phyloP scores from a whole-genome alignment of 2,113 vertebrate genomes.

The Antigone vipio region DNA sequence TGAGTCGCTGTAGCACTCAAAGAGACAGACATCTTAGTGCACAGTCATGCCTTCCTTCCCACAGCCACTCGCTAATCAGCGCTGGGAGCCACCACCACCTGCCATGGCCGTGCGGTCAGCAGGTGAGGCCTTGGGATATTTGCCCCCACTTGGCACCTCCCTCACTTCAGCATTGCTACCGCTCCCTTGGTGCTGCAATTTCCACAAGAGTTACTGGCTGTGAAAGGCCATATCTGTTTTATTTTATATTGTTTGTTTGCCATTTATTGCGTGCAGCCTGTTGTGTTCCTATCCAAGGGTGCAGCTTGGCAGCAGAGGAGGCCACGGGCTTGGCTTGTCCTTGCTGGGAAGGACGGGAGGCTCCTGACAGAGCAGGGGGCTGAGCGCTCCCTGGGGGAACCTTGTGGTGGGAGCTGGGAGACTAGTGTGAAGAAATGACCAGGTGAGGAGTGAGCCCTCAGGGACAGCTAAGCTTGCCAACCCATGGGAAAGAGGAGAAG shows the following conservation, averaged over 20 bases:
- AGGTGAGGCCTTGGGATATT: background rate
- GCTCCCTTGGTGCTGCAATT: background rate
- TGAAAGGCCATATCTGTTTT: background rate
- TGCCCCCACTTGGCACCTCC: rapidly evolving
- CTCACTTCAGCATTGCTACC: background rate
- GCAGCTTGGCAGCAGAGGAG: background rate
- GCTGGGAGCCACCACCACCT: rapidly evolving
- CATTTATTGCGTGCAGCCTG: rapidly evolving
- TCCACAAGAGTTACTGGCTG: background rate
- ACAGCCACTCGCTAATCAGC: background rate
- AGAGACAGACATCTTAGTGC: background rate
- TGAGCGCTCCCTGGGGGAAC: rapidly evolving
- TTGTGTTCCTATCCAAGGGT: background rate
- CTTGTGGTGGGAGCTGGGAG: rapidly evolving
- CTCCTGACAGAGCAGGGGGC: rapidly evolving
- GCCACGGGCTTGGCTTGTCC: rapidly evolving
- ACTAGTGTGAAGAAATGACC: background rate
- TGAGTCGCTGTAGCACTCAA: background rate
- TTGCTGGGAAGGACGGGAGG: background rate
- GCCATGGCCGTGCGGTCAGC: background rate
- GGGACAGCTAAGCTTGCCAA: background rate
- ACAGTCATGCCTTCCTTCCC: background rate
- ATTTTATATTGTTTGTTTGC: background rate
- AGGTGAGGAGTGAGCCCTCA: background rate
- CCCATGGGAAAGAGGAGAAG: background rate